phyloP scores from a whole-genome alignment of 64 coral and sea anemone genomes.

The Pocillopora verrucosa region DNA sequence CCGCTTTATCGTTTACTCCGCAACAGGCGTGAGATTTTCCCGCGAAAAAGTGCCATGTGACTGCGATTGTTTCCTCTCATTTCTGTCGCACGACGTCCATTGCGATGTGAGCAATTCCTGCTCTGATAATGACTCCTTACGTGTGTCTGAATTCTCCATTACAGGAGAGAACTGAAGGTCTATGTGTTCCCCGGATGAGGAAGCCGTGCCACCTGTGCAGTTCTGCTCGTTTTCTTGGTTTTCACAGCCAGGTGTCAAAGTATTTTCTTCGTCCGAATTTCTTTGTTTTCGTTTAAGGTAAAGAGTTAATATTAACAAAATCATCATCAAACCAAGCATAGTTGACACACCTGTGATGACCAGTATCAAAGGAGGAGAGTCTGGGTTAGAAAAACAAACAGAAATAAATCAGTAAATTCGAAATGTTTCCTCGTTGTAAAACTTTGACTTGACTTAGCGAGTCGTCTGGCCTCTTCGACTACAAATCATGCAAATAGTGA shows the following conservation, averaged over 20 bases:
- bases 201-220: neutral
- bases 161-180: neutral
- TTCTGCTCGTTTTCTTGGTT: slow-evolving; percentile 33
- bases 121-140: slow-evolving; percentile 19
- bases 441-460: too few species aligned
- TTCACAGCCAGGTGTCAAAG: neutral
- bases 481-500: too few species aligned
- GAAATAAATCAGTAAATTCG: neutral
- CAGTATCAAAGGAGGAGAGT: slow-evolving; percentile 16
- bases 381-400: neutral
- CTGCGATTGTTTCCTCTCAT: slow-evolving; percentile 8
- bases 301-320: slow-evolving; percentile 31
- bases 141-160: neutral
- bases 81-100: neutral
- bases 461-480: too few species aligned
- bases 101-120: neutral
- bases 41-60: slow-evolving; percentile 13
- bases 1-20: neutral
- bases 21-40: slow-evolving; percentile 19
- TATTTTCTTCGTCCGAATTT: slow-evolving; percentile 21
- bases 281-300: slow-evolving; percentile 38
- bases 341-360: slow-evolving; percentile 18
- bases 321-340: slow-evolving; percentile 27
- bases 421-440: neutral
- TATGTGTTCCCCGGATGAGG: neutral